Evolutionary conservation across 2,888 invertebrate species (phyloP).

Genomic region (Schizotus pectinicornis): DNA sequence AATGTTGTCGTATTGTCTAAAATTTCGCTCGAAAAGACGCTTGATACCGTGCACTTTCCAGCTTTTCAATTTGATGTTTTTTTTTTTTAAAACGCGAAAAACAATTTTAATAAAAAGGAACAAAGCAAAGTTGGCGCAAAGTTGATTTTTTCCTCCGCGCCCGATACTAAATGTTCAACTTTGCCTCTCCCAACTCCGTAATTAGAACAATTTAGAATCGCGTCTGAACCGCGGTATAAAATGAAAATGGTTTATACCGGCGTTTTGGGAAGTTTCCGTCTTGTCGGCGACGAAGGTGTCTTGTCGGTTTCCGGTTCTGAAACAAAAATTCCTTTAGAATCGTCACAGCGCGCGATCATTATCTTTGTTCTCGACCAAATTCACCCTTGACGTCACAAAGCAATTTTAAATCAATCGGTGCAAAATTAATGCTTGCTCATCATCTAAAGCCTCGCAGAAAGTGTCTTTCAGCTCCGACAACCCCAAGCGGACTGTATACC

Average conservation of each 20-base stretch:
- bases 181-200: too few relatives aligned
- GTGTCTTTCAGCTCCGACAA: too few relatives aligned
- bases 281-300: constrained; percentile 84
- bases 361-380: too few relatives aligned
- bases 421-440: too few relatives aligned
- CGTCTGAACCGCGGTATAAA: background rate
- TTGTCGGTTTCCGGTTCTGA: constrained; percentile 88
- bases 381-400: background rate
- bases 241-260: constrained; percentile 79
- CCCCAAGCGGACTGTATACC: too few relatives aligned
- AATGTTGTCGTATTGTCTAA: background rate
- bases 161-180: too few relatives aligned
- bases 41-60: constrained; percentile 12
- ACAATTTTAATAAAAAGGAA: constrained; percentile 23
- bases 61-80: constrained; percentile 21
- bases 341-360: background rate
- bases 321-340: constrained; percentile 20
- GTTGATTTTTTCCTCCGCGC: constrained; percentile 7
- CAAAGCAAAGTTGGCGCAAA: constrained; percentile 9
- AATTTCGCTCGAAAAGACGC: background rate
- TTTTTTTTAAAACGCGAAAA: constrained; percentile 6
- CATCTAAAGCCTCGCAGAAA: too few relatives aligned
- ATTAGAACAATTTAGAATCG: too few relatives aligned
- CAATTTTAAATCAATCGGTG: background rate
- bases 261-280: constrained; percentile 95